phyloP scores from a whole-genome alignment of 2,113 vertebrate species.

The Pan paniscus region DNA sequence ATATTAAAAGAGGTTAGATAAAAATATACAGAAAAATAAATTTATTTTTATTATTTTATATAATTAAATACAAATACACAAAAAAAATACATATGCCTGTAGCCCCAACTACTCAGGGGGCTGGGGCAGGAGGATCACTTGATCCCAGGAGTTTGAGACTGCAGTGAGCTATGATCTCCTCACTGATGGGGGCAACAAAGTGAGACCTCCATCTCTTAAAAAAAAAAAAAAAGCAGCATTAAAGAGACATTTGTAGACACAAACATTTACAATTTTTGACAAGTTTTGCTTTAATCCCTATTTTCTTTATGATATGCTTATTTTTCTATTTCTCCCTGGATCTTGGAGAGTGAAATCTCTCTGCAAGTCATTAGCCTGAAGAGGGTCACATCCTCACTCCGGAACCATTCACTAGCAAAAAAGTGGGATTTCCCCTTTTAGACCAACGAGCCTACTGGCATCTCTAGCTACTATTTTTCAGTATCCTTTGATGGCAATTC shows the following conservation, averaged over 20 bases:
- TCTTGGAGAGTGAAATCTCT: not conserved
- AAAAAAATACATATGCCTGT: not conserved
- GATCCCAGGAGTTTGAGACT: no score
- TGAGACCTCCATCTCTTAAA: no score
- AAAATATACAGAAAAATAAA: not conserved
- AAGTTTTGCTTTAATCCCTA: not conserved
- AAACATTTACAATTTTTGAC: not conserved
- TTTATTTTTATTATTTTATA: no score
- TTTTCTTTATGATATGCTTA: not conserved
- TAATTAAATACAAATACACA: not conserved
- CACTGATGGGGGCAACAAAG: no score
- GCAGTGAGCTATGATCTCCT: no score
- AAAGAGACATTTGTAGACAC: not conserved
- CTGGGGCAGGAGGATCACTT: no score
- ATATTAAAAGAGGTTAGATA: not conserved
- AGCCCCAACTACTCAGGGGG: no score
- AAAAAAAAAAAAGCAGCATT: no score
- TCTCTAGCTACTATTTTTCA: not conserved
- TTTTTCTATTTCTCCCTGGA: not conserved
- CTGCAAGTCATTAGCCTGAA: not conserved
- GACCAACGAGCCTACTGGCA: not conserved
- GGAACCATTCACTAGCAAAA: not conserved
- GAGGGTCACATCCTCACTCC: not conserved
- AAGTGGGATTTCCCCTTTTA: not conserved
- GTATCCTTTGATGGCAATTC: not conserved